A percentile compares a stretch with the other conserved stretches of the same genome.
phyloP scores from a whole-genome alignment of 2,113 vertebrate species.

The Oreochromis tanganicae region DNA sequence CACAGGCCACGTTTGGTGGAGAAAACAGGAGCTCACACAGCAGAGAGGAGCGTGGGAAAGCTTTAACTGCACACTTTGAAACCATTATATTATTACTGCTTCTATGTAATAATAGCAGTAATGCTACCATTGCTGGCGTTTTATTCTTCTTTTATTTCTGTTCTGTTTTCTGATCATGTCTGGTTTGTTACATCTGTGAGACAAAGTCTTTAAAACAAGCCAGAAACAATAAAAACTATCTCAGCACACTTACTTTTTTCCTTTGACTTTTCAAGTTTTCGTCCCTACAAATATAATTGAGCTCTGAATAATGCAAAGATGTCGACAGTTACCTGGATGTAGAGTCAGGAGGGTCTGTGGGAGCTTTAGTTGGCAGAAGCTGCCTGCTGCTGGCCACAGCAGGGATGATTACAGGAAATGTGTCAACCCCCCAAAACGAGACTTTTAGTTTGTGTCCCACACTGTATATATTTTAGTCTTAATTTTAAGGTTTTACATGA shows the following conservation, averaged over 20 bases:
- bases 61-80: background rate
- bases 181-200: background rate
- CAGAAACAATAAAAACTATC: background rate
- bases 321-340: background rate
- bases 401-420: background rate
- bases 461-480: background rate
- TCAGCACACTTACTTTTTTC: background rate
- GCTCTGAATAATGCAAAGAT: background rate
- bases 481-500: background rate
- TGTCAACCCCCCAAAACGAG: background rate
- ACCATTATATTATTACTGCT: background rate
- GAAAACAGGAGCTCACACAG: background rate
- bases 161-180: background rate
- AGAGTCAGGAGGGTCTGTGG: background rate
- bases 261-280: background rate
- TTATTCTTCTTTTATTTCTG: background rate
- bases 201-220: background rate
- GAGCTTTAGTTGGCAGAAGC: background rate
- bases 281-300: background rate
- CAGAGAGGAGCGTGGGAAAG: background rate
- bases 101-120: background rate
- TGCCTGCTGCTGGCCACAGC: background rate
- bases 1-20: background rate
- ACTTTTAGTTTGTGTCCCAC: background rate
- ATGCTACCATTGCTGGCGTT: accelerated